Percentiles rank a stretch among this genome's conserved stretches.
Evolutionary conservation across 2,888 invertebrate species (phyloP).

Genomic region (Chorisops tibialis): DNA sequence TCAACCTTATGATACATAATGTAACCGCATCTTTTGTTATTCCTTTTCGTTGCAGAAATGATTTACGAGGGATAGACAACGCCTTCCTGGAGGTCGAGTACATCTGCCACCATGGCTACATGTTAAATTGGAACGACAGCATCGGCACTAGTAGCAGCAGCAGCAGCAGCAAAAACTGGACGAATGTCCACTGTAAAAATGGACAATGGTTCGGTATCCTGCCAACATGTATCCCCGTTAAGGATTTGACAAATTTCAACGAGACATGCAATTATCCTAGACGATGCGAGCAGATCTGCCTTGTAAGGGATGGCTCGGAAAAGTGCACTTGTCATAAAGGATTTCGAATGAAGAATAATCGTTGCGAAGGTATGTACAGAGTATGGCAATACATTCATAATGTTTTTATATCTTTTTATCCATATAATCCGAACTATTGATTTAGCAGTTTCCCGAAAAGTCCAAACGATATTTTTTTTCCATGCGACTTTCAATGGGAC

Average conservation of each 20-base stretch:
- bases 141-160: background rate
- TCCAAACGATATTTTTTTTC: no score
- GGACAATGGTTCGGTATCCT: constrained; percentile 33
- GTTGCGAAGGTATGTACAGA: constrained; percentile 34
- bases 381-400: background rate
- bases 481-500: no score
- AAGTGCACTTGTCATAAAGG: constrained; percentile 55
- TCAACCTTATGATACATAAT: background rate
- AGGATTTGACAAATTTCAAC: constrained; percentile 26
- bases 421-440: no score
- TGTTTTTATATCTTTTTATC: no score
- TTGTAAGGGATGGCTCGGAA: constrained; percentile 39
- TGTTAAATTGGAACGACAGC: constrained; percentile 20
- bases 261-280: constrained; percentile 28
- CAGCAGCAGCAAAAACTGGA: constrained; percentile 9
- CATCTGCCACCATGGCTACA: constrained; percentile 35
- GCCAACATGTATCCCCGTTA: constrained; percentile 30
- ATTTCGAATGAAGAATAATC: constrained; percentile 44
- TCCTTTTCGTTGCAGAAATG: constrained; percentile 31
- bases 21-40: background rate
- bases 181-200: constrained; percentile 34
- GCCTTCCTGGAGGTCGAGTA: constrained; percentile 36
- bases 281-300: constrained; percentile 35
- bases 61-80: constrained; percentile 28
- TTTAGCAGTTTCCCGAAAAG: no score